These are phyloP conservation scores for Melipona beecheii DNA, from an alignment of 2,888 invertebrate genomes.

Conservation along the genomic window DNA sequence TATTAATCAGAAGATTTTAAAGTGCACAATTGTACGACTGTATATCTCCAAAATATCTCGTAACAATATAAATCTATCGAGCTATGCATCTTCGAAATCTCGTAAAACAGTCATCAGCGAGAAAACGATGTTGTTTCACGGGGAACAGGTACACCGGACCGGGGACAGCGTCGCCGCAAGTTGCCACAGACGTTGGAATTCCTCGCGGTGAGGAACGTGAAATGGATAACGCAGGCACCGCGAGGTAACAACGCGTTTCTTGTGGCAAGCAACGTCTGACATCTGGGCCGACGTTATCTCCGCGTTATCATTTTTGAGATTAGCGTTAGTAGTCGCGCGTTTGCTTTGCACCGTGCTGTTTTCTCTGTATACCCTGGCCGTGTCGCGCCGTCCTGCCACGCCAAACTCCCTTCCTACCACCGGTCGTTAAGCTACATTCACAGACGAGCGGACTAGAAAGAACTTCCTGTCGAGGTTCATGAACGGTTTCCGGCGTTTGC, in stretches of 20 bases:
- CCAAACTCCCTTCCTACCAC: slow-evolving; percentile 37
- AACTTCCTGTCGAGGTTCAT: neutral
- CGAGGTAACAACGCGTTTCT: slow-evolving; percentile 66
- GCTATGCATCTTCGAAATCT: too few relatives aligned
- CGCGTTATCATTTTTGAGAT: slow-evolving; percentile 74
- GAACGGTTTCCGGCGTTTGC: neutral
- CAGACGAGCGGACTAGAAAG: neutral
- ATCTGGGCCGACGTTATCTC: slow-evolving; percentile 70
- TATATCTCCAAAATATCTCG: too few relatives aligned
- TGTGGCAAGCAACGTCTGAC: slow-evolving; percentile 55
- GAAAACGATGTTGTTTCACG: neutral
- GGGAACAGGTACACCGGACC: slow-evolving; percentile 34
- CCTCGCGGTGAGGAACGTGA: slow-evolving; percentile 2
- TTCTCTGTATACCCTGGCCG: slow-evolving; percentile 56
- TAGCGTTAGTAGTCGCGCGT: slow-evolving; percentile 64
- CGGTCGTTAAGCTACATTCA: slow-evolving; percentile 45
- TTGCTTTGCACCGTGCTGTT: slow-evolving; percentile 57
- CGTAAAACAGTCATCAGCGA: too few relatives aligned
- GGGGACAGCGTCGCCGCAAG: neutral
- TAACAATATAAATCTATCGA: too few relatives aligned
- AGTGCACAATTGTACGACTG: too few relatives aligned
- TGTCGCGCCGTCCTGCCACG: slow-evolving; percentile 52
- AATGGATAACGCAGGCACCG: slow-evolving; percentile 37
- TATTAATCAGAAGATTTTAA: too few relatives aligned
- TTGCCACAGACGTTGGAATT: slow-evolving; percentile 3